phyloP scores from a whole-genome alignment of 2,113 vertebrate genomes.

The Theristicus caerulescens region DNA sequence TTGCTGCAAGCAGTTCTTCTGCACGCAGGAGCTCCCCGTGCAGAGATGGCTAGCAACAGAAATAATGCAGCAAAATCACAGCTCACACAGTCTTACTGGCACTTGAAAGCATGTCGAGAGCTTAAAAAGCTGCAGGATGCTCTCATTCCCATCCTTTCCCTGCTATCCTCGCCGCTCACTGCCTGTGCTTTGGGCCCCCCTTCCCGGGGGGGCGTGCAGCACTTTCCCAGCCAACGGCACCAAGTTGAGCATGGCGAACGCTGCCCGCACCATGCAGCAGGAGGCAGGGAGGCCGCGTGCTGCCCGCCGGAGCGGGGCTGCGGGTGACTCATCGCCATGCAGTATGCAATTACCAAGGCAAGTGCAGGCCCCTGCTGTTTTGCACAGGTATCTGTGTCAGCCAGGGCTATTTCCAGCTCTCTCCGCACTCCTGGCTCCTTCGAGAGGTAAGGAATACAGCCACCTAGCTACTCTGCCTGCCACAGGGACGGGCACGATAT shows the following conservation, averaged over 20 bases:
- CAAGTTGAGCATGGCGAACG: background rate
- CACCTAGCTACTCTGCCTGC: background rate
- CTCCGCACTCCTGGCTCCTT: background rate
- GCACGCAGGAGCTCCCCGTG: background rate
- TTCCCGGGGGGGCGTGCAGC: background rate
- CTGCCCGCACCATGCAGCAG: background rate
- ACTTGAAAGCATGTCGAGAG: conserved; percentile 44
- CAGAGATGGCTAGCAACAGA: conserved; percentile 13
- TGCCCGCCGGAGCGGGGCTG: conserved; percentile 20
- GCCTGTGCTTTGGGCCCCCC: background rate
- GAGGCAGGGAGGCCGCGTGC: conserved; percentile 26
- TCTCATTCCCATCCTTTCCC: background rate
- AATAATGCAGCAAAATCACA: conserved; percentile 60
- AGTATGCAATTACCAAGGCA: conserved; percentile 44
- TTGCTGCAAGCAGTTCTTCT: background rate
- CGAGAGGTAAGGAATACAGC: conserved; percentile 6
- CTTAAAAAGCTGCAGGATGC: conserved; percentile 47
- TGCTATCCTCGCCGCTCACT: background rate
- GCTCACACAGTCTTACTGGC: background rate
- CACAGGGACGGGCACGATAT: background rate
- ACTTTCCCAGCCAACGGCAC: background rate
- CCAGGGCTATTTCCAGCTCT: conserved; percentile 58
- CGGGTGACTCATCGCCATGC: conserved; percentile 64
- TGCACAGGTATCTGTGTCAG: conserved; percentile 66
- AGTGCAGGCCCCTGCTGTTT: conserved; percentile 53